Base-by-base conservation (phyloP, 2,888 invertebrate species). In the Stenolophus ochropezus region DNA sequence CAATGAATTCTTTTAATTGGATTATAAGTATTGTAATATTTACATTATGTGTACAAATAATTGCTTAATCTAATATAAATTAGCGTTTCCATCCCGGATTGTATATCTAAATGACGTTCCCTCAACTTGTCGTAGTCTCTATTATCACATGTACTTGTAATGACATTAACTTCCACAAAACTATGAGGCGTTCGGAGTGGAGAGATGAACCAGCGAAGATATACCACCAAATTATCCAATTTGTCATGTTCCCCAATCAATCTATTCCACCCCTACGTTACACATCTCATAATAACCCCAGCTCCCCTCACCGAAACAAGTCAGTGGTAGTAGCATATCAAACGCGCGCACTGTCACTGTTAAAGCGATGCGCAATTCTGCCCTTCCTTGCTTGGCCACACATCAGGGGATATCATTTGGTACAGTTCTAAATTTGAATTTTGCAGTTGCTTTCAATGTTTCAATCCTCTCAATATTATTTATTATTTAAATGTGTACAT, bases 201-300 rank as follows among this genome's bases (percentile, higher is more conserved):
- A 61, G 61, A 61, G 25, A 61, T 61, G 23, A 61, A 61, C 61
- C 16, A n/a, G 11, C 14, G 27, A 61, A 61, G 61, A 61, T 61
- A 61, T 25, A 27, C 61, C 61, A 61, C 61, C 61, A 61, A 61
- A 61, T 61, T 61, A 61, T 25, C 61, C 61, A 61, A 61, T 61
- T 61, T 61, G 61, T 61, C 61, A 61, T 21, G 27, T 23, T 61
- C 61, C 61, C 61, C 61, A 61, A 61, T 61, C 23, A 61, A 61
- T 61, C 14, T 25, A 61, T 27, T 61, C 61, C 61, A 61, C 61
- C 61, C 61, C 61, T 61, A 25, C 21, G 21, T 16, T 56, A 56
- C 21, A 56, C 56, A 56, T 56, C 56, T 56, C 56, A 56, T 56
- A 56, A 56, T 56, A 56, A 20, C 16, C 56, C 20, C 56, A 6